Evolutionary conservation across 2,113 vertebrate genomes (phyloP).

Genomic region (Crotophaga sulcirostris): DNA sequence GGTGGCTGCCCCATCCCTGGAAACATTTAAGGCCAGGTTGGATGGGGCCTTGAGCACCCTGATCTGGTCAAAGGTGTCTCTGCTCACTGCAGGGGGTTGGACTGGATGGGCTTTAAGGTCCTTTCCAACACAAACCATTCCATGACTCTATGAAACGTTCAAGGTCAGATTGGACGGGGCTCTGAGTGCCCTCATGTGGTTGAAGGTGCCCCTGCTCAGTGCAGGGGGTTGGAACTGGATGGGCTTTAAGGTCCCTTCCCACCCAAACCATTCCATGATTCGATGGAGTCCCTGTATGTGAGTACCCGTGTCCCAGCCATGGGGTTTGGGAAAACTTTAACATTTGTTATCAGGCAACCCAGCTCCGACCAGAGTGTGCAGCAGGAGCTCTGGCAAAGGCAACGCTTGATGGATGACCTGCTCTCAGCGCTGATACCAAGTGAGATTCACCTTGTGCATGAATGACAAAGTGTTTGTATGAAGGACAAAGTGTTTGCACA

Average conservation of each 20-base stretch:
- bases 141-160: accelerated
- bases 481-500: background rate
- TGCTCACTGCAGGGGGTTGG: accelerated
- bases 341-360: background rate
- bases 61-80: accelerated
- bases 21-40: accelerated
- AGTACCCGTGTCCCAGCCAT: accelerated
- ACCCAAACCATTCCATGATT: background rate
- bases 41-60: background rate
- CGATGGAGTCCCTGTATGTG: accelerated
- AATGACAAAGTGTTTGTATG: background rate
- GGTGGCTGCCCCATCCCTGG: background rate
- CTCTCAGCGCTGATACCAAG: background rate
- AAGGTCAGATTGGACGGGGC: background rate
- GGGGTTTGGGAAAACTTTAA: background rate
- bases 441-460: background rate
- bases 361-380: accelerated
- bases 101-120: accelerated
- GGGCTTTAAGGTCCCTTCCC: accelerated
- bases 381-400: background rate
- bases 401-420: background rate
- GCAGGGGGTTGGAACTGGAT: background rate
- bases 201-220: accelerated
- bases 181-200: background rate
- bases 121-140: background rate